A percentile compares a stretch with the other conserved stretches of the same genome.
Conservation (phyloP, 2,888 invertebrate genomes). For the Isotomurus palustris region DNA sequence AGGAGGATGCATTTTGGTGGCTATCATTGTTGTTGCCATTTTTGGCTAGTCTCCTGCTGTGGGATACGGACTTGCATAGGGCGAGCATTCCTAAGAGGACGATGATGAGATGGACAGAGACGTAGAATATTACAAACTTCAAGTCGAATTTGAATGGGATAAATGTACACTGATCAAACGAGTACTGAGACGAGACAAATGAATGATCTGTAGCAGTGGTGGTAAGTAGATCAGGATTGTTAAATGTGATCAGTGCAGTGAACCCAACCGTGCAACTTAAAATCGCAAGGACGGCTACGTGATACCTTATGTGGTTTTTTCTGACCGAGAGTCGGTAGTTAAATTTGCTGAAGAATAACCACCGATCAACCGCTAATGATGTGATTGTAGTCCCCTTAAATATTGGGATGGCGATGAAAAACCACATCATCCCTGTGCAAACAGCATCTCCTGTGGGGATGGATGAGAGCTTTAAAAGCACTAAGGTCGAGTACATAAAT, state of each 20-base stretch:
- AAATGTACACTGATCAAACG: constrained; percentile 41
- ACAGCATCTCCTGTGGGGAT: constrained; percentile 34
- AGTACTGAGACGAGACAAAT: constrained; percentile 16
- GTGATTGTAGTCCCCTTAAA: constrained; percentile 39
- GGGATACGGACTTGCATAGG: constrained; percentile 29
- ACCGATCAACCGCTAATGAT: constrained; percentile 37
- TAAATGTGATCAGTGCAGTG: constrained; percentile 37
- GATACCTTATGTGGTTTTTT: constrained; percentile 36
- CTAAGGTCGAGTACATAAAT: constrained; percentile 38
- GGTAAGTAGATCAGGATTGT: constrained; percentile 33
- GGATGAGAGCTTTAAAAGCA: constrained; percentile 34
- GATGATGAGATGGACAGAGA: constrained; percentile 35
- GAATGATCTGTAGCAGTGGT: constrained; percentile 13
- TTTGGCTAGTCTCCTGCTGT: constrained; percentile 4
- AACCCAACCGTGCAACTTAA: constrained; percentile 35
- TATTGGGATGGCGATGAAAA: constrained; percentile 35
- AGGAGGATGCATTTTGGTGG: background rate
- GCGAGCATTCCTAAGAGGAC: constrained; percentile 32
- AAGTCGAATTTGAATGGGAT: constrained; percentile 39
- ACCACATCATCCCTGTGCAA: constrained; percentile 39
- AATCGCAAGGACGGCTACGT: constrained; percentile 34
- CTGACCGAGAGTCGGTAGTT: constrained; percentile 35
- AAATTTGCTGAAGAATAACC: constrained; percentile 33
- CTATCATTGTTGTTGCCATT: background rate
- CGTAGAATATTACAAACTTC: constrained; percentile 39